phyloP scores from a whole-genome alignment of 2,888 invertebrate species.

The Sericinus montela region DNA sequence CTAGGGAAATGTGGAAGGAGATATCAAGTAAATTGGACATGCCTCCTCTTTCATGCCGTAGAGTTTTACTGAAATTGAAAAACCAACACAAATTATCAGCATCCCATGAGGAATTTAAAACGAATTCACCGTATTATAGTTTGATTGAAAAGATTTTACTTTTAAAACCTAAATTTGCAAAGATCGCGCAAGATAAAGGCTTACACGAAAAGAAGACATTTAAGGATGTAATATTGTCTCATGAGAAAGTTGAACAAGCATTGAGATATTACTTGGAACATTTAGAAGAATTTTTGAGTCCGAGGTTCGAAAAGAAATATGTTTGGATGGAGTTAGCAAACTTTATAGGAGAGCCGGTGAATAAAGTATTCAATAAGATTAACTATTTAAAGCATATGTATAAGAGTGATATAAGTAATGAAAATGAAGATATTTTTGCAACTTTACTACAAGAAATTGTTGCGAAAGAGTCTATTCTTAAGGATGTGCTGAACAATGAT shows the following conservation, averaged over 20 bases:
- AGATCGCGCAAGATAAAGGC: constrained; percentile 31
- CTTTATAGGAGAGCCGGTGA: constrained; percentile 43
- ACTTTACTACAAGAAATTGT: constrained; percentile 45
- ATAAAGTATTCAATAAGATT: constrained; percentile 57
- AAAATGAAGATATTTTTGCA: constrained; percentile 32
- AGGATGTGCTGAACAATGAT: constrained; percentile 35
- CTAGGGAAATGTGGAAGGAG: constrained; percentile 56
- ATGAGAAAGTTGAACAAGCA: constrained; percentile 47
- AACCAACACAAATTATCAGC: constrained; percentile 36
- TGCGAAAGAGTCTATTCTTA: constrained; percentile 43
- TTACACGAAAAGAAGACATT: constrained; percentile 38
- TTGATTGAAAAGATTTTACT: constrained; percentile 49
- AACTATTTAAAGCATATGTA: constrained; percentile 57
- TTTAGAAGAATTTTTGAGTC: constrained; percentile 59
- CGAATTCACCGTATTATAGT: constrained; percentile 31
- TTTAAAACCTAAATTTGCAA: constrained; percentile 48
- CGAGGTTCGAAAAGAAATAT: constrained; percentile 59
- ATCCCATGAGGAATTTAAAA: constrained; percentile 28
- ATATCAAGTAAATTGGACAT: constrained; percentile 48
- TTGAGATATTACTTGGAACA: constrained; percentile 57
- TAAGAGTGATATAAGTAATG: constrained; percentile 30
- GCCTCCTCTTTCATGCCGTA: constrained; percentile 45
- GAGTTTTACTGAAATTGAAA: constrained; percentile 54
- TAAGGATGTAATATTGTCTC: constrained; percentile 44
- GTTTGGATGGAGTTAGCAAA: constrained; percentile 60